Evolutionary conservation across 2,888 invertebrate species (phyloP), one percentile per base, ranked within the genome.

Genomic region (Ophraella communa): DNA sequence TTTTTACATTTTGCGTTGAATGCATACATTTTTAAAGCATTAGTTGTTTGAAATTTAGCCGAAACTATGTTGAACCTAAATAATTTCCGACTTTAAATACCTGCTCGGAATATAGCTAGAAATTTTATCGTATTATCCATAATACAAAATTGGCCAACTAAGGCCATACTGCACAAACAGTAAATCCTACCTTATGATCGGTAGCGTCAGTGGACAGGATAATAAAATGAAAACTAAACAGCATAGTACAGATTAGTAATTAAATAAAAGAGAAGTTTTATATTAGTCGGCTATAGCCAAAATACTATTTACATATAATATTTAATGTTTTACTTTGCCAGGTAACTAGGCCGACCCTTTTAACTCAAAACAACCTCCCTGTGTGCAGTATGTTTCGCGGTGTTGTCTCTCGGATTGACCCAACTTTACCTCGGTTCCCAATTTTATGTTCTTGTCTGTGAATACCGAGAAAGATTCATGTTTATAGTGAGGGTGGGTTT

Each of bases 401-500:
- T 57, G 47, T 20, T 57, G 57, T 57, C 21, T n/a, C n/a, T 57
- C 21, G 47, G 57, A 35, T 47, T 23, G 56, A 45, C 30, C 33
- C 35, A 33, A 49, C 20, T 35, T 35, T 27, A 51, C 21, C 24
- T 24, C 49, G 5, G 24, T 42, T 33, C 30, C 52, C 27, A 52
- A 59, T 60, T 60, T 60, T 60, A 60, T 60, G 60, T 52, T 42
- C 42, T 52, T 53, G 27, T 35, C 60, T 23, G 52, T 53, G 60
- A 60, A 49, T 35, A 52, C 42, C 23, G 24, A 52, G 30, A 52
- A 52, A 64, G 58, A 57, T 57, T 61, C 55, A 67, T 65, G 69
- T 65, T 67, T 67, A 67, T 69, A 49, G 57, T 52, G 24, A 51
- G 61, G 64, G 59, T 52, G 42, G 59, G 58, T 51, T 62, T 53